Base-by-base conservation (phyloP, 2,797 vertebrate genomes). In the Phataginus tetradactyla region DNA sequence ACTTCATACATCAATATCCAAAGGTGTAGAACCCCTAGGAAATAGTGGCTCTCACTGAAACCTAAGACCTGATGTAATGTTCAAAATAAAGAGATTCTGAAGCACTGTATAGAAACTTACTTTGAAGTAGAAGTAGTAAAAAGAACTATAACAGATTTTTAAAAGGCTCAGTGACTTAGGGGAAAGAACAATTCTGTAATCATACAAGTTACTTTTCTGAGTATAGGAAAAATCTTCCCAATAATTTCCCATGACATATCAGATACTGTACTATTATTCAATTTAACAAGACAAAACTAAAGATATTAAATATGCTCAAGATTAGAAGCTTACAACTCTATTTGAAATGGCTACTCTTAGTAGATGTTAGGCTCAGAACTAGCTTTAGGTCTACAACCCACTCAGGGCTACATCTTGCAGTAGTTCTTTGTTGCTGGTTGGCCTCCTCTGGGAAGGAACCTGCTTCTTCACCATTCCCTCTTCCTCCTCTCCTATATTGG, bases 241-340 rank as follows among this genome's bases (percentile, higher is more conserved):
- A 7, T 80, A 81, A 74, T 45, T 86, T 34, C 34, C 53, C 2
- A 21, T 51, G n/a, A 15, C 4, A 32, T 80, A 66, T 68, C 42
- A 95, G 27, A 78, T 7, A 66, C 5, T 18, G 57, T 34, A 49
- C 10, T 37, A 10, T 74, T 81, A 59, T 55, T 96, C 49, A 91
- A 23, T 72, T 71, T 80, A 61, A 20, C 34, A 91, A 83, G 6
- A 89, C 20, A 86, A 95, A 95, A 69, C 18, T 42, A 49, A 94
- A 87, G 7, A 25, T 55, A 57, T 42, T 84, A 61, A 90, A 75
- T 66, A 77, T 37, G 32, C n/a, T 32, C 4, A 59, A n/a, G 9
- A n/a, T 66, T 53, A 59, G 85, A 63, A 69, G 13, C 45, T 81
- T 61, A 27, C 11, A 21, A 12, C 39, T 68, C 37, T 66, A 17